Evolutionary conservation across 2,888 invertebrate species (phyloP).

Genomic region (Lepidonotus clava): DNA sequence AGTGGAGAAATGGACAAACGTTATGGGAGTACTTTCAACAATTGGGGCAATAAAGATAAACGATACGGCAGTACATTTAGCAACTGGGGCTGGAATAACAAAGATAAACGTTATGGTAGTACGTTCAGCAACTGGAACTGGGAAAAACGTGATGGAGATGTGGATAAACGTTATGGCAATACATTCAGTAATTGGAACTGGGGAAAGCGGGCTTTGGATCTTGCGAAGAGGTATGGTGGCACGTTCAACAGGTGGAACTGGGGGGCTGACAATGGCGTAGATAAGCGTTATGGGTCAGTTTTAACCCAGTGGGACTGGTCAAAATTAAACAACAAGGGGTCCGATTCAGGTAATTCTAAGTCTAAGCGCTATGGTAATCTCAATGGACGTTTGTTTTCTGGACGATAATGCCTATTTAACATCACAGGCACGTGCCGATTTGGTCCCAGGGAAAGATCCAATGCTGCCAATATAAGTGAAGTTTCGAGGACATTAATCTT

Average conservation of each 20-base stretch:
- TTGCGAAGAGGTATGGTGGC: neutral
- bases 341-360: no score
- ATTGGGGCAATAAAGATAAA: no score
- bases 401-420: no score
- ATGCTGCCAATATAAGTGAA: no score
- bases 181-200: neutral
- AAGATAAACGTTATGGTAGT: neutral
- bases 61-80: neutral
- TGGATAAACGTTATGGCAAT: neutral
- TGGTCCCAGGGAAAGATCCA: no score
- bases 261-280: neutral
- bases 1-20: neutral
- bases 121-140: neutral
- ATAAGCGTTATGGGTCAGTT: neutral
- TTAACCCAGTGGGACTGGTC: no score
- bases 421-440: no score
- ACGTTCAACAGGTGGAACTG: neutral
- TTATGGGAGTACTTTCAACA: no score
- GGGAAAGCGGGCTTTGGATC: neutral
- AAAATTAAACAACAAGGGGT: no score
- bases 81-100: neutral
- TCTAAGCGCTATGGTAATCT: no score
- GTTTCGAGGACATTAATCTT: no score
- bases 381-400: no score
- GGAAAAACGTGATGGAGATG: neutral